Percentiles rank a stretch among this genome's conserved stretches.
Evolutionary conservation across 2,797 vertebrate species (phyloP).

Genomic region (Varecia variegata): DNA sequence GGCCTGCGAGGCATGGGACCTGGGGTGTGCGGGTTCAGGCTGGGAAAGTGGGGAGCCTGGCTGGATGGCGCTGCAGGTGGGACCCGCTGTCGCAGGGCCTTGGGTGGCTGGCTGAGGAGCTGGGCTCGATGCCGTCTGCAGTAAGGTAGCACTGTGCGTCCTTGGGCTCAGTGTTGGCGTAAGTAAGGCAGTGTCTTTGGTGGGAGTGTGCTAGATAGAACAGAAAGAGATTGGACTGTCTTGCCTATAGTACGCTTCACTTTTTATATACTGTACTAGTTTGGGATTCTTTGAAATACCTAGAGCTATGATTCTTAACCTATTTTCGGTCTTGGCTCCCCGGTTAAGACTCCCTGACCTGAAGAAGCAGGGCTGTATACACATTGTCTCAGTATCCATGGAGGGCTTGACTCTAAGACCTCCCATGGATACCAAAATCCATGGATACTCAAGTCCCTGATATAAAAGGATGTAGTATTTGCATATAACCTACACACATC

Average conservation of each 20-base stretch:
- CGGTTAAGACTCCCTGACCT: not conserved
- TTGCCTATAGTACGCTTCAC: not conserved
- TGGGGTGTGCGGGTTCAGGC: not conserved
- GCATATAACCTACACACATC: not conserved
- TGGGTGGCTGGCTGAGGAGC: not conserved
- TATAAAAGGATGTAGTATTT: not conserved
- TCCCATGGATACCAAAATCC: not conserved
- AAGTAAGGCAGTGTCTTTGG: not conserved
- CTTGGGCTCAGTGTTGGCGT: not conserved
- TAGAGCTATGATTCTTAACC: not conserved
- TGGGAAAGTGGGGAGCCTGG: not conserved
- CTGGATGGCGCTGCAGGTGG: no score
- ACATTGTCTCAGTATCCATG: not conserved
- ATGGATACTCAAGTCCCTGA: not conserved
- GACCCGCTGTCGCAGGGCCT: not conserved
- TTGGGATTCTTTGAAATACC: not conserved
- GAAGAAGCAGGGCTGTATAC: not conserved
- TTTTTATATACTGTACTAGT: not conserved
- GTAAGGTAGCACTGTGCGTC: not conserved
- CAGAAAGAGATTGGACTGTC: rapidly evolving
- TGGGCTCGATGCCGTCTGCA: not conserved
- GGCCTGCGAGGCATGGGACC: not conserved
- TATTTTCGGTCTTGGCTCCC: not conserved
- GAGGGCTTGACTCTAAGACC: not conserved
- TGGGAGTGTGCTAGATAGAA: not conserved